These are phyloP conservation scores for Drosophila mimica DNA, from an alignment of 2,888 invertebrate species.

Conservation along the genomic window DNA sequence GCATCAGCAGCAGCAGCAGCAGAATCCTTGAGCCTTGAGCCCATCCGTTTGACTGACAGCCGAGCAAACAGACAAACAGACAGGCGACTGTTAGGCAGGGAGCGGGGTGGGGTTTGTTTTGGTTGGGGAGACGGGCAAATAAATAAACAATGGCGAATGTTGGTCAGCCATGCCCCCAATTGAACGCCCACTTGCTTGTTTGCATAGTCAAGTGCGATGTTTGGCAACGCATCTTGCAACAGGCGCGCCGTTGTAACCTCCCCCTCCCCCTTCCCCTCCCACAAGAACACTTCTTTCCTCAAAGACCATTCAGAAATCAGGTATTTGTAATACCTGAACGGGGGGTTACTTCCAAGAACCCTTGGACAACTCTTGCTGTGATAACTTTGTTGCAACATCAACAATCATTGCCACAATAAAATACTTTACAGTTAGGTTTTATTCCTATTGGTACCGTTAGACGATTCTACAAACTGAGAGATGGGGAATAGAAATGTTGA, in stretches of 20 bases:
- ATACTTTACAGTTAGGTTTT: background rate
- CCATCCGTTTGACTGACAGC: constrained; percentile 74
- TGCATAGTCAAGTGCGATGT: constrained; percentile 81
- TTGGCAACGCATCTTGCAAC: constrained; percentile 69
- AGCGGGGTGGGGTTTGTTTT: background rate
- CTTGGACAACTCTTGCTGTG: background rate
- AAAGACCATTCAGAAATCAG: constrained; percentile 15
- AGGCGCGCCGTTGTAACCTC: constrained; percentile 26
- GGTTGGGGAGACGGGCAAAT: constrained; percentile 50
- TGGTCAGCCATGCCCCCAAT: constrained; percentile 40
- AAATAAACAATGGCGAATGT: constrained; percentile 69
- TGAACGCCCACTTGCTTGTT: constrained; percentile 67
- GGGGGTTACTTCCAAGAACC: constrained; percentile 5
- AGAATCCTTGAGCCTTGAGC: constrained; percentile 65
- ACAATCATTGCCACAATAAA: background rate
- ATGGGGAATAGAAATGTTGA: no score
- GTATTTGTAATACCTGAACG: constrained; percentile 11
- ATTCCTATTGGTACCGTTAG: background rate
- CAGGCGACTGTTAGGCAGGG: constrained; percentile 9
- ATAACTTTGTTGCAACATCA: background rate
- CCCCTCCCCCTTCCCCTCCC: background rate
- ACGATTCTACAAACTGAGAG: background rate
- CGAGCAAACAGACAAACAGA: constrained; percentile 62
- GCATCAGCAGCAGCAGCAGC: constrained; percentile 46
- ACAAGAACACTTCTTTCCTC: background rate